Evolutionary conservation across 2,888 invertebrate species (phyloP).

Genomic region (Patella pellucida): DNA sequence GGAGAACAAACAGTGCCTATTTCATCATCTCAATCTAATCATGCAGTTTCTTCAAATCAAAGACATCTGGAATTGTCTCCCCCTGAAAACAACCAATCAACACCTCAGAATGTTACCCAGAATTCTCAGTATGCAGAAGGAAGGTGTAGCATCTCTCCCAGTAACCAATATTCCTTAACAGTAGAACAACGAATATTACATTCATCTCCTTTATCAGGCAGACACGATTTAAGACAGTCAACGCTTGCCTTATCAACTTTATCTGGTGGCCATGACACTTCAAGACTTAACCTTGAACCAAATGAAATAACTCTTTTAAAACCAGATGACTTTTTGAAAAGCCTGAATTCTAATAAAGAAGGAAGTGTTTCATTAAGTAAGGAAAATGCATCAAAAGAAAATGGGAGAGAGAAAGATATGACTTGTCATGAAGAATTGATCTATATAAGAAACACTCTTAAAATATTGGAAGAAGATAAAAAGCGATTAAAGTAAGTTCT

Average conservation of each 20-base stretch:
- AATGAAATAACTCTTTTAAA: conserved; percentile 27
- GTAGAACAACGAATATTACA: neutral
- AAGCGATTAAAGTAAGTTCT: conserved; percentile 55
- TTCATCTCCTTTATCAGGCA: neutral
- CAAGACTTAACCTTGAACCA: neutral
- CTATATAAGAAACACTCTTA: conserved; percentile 52
- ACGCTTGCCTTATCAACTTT: neutral
- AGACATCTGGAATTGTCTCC: conserved; percentile 1
- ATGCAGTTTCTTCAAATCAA: neutral
- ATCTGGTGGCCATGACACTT: neutral
- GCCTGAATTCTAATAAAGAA: conserved; percentile 13
- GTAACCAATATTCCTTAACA: neutral
- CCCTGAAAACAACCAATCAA: neutral
- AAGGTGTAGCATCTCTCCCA: neutral
- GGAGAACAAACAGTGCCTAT: too few species aligned
- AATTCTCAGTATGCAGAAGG: neutral
- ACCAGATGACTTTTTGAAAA: conserved; percentile 40
- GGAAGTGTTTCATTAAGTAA: too few species aligned
- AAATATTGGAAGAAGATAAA: conserved; percentile 53
- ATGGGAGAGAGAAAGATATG: neutral
- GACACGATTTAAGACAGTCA: neutral
- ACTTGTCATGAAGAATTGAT: conserved; percentile 48
- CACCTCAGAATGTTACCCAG: neutral
- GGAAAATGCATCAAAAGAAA: neutral
- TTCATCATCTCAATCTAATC: too few species aligned